A percentile compares a stretch with the other conserved stretches of the same genome.
These are phyloP conservation scores for Ooceraea biroi DNA, from an alignment of 1,140 invertebrate species.

Conservation along the genomic window DNA sequence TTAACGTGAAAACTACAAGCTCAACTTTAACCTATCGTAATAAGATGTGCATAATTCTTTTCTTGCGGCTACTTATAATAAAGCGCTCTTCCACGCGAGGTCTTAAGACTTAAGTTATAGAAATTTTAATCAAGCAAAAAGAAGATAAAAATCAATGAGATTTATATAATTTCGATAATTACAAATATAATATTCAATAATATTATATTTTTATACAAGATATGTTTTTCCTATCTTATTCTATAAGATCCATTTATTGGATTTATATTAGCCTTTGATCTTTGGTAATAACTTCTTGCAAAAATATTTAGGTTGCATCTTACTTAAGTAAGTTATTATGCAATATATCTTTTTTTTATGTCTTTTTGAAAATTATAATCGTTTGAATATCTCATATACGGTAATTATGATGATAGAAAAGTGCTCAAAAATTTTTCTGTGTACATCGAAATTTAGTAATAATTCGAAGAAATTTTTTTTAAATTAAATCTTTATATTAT, in stretches of 20 bases:
- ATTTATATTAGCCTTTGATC: not conserved
- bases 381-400: not conserved
- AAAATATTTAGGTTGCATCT: not conserved
- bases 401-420: too few species aligned
- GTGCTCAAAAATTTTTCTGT: too few species aligned
- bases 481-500: too few species aligned
- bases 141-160: not conserved
- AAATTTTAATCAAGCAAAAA: slow-evolving; percentile 12
- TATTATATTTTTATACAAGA: not conserved
- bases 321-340: not conserved
- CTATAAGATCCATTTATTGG: not conserved
- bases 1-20: not conserved
- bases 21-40: slow-evolving; percentile 23
- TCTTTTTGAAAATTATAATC: not conserved
- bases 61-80: not conserved
- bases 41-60: slow-evolving; percentile 8
- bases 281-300: not conserved
- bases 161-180: not conserved
- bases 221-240: not conserved
- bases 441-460: too few species aligned
- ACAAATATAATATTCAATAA: not conserved
- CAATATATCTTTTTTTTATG: not conserved
- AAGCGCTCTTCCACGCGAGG: not conserved
- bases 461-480: too few species aligned
- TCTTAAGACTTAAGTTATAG: not conserved